phyloP scores from a whole-genome alignment of 2,888 invertebrate species.

The Octonoba sinensis region DNA sequence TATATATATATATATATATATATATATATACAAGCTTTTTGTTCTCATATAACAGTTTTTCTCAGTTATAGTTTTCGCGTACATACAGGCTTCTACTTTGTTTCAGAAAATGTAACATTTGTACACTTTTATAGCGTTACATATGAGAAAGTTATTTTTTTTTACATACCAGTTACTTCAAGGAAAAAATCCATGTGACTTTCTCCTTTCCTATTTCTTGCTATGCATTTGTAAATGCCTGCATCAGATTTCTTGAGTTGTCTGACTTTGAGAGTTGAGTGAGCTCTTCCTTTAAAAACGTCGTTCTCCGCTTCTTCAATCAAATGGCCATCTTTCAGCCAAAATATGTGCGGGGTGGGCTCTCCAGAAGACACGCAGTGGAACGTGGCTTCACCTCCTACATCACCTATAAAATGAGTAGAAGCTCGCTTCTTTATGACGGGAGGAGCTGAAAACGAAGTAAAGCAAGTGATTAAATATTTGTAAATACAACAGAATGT shows the following conservation, averaged over 20 bases:
- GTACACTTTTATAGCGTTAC: no score
- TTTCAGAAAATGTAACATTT: no score
- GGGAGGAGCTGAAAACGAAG: conserved; percentile 25
- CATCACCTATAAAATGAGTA: conserved; percentile 4
- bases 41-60: no score
- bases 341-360: conserved; percentile 42
- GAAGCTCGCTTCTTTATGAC: conserved; percentile 34
- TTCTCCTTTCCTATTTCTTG: conserved; percentile 31
- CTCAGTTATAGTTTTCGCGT: no score
- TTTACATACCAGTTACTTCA: conserved; percentile 29
- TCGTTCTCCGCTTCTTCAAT: conserved; percentile 6
- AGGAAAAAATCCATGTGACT: conserved; percentile 33
- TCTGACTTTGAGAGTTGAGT: conserved; percentile 30
- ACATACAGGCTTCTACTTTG: no score
- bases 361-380: conserved; percentile 31
- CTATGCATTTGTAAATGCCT: conserved; percentile 45
- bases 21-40: no score
- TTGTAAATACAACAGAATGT: no score
- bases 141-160: no score
- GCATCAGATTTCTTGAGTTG: conserved; percentile 14
- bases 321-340: conserved; percentile 33
- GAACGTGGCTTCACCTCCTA: conserved; percentile 26
- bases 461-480: neutral
- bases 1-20: no score
- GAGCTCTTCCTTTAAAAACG: conserved; percentile 4